Base-by-base conservation (phyloP, 2,113 vertebrate genomes). In the Scomber scombrus region DNA sequence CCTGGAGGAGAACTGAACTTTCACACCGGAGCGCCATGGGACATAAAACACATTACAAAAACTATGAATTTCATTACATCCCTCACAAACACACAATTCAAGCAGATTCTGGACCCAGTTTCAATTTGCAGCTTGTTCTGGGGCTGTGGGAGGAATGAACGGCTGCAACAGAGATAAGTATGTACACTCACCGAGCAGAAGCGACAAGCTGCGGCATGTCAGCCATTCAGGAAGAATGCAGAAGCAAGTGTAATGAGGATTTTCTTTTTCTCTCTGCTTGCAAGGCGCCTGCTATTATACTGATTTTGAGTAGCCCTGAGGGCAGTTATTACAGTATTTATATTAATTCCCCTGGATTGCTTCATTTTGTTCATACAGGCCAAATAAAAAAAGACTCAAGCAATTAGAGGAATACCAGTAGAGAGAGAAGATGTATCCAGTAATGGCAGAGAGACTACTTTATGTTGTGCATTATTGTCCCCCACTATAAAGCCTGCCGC, bases 311-410 rank as follows among this genome's bases (percentile, higher is more conserved):
- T 51, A 71, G 86, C 85, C 93, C 91, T 26, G 73, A 74, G 91
- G 94, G 91, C 91, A 81, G 89, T 92, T 92, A 95, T 95, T 95
- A 95, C 77, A 66, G 92, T 91, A 84, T 93, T 94, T 94, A 91
- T 88, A 94, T 93, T 92, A 93, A 94, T 93, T 91, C 90, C 90
- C 76, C 55, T 58, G 81, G 78, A 92, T 91, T 90, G 87, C 90
- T 91, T 92, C 71, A 91, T 93, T 92, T 89, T 89, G 92, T 93
- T 88, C 85, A 84, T 80, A 88, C 90, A 90, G 86, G 92, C 87
- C 81, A 67, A 75, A 85, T 76, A 78, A 80, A 78, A 80, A 88
- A 79, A 79, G 66, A 68, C 46, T 43, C 11, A 5, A 76, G 84
- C 68, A 81, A 89, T 88, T 85, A 89, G 79, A 88, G 54, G 45